Base-by-base conservation (phyloP, 2,888 invertebrate genomes). In the Caenorhabditis auriculariae region DNA sequence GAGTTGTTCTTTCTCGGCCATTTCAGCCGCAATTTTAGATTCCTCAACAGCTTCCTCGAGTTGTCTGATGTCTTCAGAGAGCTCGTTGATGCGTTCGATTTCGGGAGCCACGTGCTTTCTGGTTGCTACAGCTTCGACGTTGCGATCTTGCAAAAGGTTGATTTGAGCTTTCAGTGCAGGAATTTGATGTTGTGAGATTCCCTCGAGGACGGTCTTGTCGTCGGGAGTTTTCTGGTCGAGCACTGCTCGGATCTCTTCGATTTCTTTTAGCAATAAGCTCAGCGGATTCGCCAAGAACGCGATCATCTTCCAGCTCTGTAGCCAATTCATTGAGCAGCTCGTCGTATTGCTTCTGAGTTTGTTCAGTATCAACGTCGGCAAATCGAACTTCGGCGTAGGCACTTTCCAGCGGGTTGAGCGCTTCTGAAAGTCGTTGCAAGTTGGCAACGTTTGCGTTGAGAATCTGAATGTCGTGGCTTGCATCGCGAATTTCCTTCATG, bases 361-460 rank as follows among this genome's bases (percentile, higher is more conserved):
- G 66, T 42, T 74, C 69, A 32, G 62, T 48, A 35, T 74, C 74
- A 9, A 69, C 67, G 37, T 74, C 72, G 45, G 66, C 51, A 61
- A 74, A 75, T 38, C 74, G 69, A 32, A 73, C 70, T 38, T 75
- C 72, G n/a, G 68, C 60, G 49, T 73, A 66, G 9, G 72, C 70
- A 45, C 60, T 71, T 42, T 69, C 76, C 29, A 74, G 65, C 48
- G 74, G 74, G 48, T 74, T 60, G 21, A 74, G 60, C 46, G 62
- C 55, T 48, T 75, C 69, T 27, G 69, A 70, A 27, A 74, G 60
- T 28, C 59, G 56, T 57, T 73, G 69, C 58, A 76, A 60, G 37
- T 59, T 54, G 41, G 37, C 41, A 28, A 62, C 61, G 35, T 58
- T 62, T 35, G 49, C 60, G 38, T 60, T 53, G 28, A 70, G 61